Base-by-base conservation (phyloP, 2,797 vertebrate species). In the Columba guinea region DNA sequence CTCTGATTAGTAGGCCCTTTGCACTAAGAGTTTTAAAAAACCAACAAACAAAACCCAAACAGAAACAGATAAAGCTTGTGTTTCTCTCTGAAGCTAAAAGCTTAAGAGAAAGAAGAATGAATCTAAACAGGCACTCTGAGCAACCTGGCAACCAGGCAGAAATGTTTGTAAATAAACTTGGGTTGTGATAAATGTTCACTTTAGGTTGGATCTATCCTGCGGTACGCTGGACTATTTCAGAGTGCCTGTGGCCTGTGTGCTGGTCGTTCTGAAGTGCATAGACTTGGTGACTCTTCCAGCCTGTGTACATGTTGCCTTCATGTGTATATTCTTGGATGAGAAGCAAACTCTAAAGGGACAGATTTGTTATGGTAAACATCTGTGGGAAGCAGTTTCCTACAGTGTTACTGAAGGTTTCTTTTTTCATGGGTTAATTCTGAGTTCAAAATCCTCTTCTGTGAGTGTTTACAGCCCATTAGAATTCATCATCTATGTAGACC, bases 1-100 rank as follows among this genome's bases (percentile, higher is more conserved):
- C 58, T 71, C 35, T 80, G 84, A 51, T 60, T 32, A 15, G 63
- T 62, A 90, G 73, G 58, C 37, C 44, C 81, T 96, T 84, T 87
- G 64, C 93, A 89, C 46, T 28, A 60, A 68, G 27, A 52, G 48
- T 77, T 64, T 70, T 37, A 67, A 59, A 73, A 32, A 73, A 46
- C 32, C 74, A 81, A 11, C 34, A 10, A 35, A 48, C 48, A 22
- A 24, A 69, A 46, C 4, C 13, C 71, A 75, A 60, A 81, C 1
- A 53, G 51, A 52, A 78, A 5, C 30, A 23, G 32, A n/a, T 77
- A 34, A 68, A 65, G 9, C 24, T 62, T 56, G 28, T n/a, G 58
- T 44, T 62, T 10, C 41, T 13, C 15, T 70, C 51, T 23, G 13
- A 51, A 75, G 12, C 30, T 59, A 51, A 53, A 55, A 87, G 27